A percentile compares a stretch with the other conserved stretches of the same genome.
phyloP scores from a whole-genome alignment of 2,113 vertebrate genomes.

The Atherinomorus stipes region DNA sequence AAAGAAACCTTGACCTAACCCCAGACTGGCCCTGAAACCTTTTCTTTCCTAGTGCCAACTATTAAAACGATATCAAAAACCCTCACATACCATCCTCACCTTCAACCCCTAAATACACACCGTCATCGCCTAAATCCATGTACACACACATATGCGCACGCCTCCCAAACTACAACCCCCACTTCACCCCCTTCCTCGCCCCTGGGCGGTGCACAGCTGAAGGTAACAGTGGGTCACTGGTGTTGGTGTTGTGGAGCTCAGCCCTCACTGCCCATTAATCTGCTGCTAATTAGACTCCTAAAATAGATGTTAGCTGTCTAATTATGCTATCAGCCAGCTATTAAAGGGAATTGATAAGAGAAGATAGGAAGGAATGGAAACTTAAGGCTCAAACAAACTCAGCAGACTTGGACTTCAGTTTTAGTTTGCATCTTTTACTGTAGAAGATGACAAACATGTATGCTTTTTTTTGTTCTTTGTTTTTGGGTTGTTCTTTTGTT shows the following conservation, averaged over 20 bases:
- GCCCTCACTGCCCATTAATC: slow-evolving; percentile 72
- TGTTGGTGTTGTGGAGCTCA: slow-evolving; percentile 68
- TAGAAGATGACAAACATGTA: neutral
- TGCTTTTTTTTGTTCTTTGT: neutral
- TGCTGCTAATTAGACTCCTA: slow-evolving; percentile 79
- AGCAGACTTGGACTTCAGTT: neutral
- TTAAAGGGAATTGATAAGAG: slow-evolving; percentile 78
- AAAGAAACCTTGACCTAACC: slow-evolving; percentile 67
- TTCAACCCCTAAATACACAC: slow-evolving; percentile 54
- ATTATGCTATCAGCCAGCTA: slow-evolving; percentile 78
- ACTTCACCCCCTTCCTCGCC: slow-evolving; percentile 59
- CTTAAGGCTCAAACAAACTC: slow-evolving; percentile 32
- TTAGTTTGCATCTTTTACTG: neutral
- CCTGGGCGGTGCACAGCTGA: slow-evolving; percentile 76
- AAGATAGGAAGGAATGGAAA: slow-evolving; percentile 63
- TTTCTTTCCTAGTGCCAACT: slow-evolving; percentile 57
- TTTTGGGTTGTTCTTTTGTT: too few relatives aligned
- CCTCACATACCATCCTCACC: slow-evolving; percentile 43
- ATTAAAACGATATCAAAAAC: slow-evolving; percentile 70
- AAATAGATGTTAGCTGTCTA: slow-evolving; percentile 77
- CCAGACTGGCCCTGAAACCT: slow-evolving; percentile 59
- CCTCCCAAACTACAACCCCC: slow-evolving; percentile 50
- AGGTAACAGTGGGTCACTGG: slow-evolving; percentile 72
- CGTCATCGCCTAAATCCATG: slow-evolving; percentile 23
- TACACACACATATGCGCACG: slow-evolving; percentile 26